Evolutionary conservation across 2,797 vertebrate genomes (phyloP).

Genomic region (Heteromormyrus szaboi): DNA sequence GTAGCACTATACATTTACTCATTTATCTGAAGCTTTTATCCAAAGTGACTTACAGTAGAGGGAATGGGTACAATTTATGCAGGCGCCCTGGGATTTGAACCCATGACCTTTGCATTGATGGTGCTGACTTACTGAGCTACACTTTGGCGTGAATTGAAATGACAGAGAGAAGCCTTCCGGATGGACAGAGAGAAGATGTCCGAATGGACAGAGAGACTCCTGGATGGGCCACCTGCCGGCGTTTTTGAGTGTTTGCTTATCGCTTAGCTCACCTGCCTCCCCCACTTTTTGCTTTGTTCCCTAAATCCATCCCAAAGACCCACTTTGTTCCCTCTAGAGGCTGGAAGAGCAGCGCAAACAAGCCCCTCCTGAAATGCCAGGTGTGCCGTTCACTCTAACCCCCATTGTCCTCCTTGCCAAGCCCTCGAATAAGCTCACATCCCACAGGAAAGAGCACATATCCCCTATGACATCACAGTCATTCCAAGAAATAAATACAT

Average conservation of each 20-base stretch:
- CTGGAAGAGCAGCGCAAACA: slow-evolving; percentile 1
- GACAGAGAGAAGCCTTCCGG: neutral
- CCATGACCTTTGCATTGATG: neutral
- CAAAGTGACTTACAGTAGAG: neutral
- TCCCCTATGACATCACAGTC: neutral
- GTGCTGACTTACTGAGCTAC: neutral
- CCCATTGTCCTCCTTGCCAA: neutral
- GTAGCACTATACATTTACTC: neutral
- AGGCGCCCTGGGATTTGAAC: neutral
- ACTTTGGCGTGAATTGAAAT: neutral
- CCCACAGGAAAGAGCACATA: neutral
- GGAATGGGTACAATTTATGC: neutral
- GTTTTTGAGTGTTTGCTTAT: neutral
- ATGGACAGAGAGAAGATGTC: neutral
- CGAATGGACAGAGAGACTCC: neutral
- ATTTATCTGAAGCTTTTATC: neutral
- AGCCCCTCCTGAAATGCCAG: slow-evolving; percentile 16
- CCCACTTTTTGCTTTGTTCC: slow-evolving; percentile 5
- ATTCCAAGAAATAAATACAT: neutral
- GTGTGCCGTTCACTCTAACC: neutral
- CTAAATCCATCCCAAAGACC: slow-evolving; percentile 2
- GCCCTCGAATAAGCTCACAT: neutral
- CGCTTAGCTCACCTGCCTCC: neutral
- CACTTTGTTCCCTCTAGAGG: neutral
- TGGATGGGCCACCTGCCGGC: neutral